Evolutionary conservation across 35 echinoderm and acorn worm species (phyloP).

Genomic region (Ptychodera flava): DNA sequence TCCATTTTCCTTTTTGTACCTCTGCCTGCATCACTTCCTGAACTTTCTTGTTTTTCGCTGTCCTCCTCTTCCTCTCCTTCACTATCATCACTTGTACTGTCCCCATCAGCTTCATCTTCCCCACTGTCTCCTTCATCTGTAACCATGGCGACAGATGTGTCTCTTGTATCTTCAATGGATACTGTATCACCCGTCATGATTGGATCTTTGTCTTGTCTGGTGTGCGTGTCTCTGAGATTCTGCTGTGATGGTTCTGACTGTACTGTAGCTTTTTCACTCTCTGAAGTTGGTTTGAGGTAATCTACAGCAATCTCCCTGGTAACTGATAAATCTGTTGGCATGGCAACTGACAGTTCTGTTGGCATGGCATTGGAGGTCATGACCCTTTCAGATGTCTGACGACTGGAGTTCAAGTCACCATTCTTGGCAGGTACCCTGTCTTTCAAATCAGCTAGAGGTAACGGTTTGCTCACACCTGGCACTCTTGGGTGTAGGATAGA

Average conservation of each 20-base stretch:
- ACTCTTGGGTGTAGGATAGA: constrained; percentile 9
- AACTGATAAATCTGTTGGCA: too few relatives aligned
- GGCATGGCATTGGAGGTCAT: background rate
- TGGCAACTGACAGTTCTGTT: background rate
- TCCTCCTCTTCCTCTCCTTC: background rate
- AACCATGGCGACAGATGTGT: background rate
- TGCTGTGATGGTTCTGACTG: too few relatives aligned
- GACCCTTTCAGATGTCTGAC: background rate
- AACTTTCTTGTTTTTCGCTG: too few relatives aligned
- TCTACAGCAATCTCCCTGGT: too few relatives aligned
- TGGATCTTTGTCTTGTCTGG: too few relatives aligned
- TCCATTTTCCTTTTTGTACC: too few relatives aligned
- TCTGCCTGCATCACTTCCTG: too few relatives aligned
- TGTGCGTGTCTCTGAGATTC: too few relatives aligned
- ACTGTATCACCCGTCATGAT: too few relatives aligned
- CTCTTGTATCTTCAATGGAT: background rate
- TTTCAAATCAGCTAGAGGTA: background rate
- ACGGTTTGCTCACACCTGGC: background rate
- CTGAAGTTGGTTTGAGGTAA: too few relatives aligned
- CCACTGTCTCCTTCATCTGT: background rate
- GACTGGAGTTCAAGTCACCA: background rate
- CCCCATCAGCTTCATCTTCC: background rate
- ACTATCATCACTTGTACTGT: background rate
- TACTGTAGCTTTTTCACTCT: too few relatives aligned
- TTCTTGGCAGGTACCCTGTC: background rate